Conservation (phyloP, 2,888 invertebrate genomes). For the Boloria selene region DNA sequence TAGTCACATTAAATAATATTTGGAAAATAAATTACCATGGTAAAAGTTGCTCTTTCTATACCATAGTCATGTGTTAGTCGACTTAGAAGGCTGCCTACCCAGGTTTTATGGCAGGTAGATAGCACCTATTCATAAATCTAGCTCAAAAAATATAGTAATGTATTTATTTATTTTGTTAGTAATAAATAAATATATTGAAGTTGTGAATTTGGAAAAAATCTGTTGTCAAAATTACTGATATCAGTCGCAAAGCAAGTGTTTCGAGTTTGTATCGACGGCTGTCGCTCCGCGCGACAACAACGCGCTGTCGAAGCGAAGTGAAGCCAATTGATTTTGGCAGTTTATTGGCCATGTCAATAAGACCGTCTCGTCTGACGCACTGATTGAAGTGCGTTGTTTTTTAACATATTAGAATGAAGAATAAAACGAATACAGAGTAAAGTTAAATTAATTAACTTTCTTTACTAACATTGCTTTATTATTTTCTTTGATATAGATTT, state of each 20-base stretch:
- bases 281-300: conserved; percentile 29
- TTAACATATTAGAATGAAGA: conserved; percentile 17
- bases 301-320: conserved; percentile 43
- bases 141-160: too few relatives aligned
- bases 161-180: too few relatives aligned
- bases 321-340: conserved; percentile 64
- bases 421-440: conserved; percentile 1
- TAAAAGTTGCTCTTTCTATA: not conserved
- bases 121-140: not conserved
- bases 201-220: not conserved
- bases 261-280: conserved; percentile 30
- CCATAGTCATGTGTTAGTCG: too few relatives aligned
- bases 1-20: not conserved
- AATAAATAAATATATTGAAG: too few relatives aligned
- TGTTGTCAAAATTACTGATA: conserved; percentile 16
- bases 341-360: conserved; percentile 67
- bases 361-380: conserved; percentile 47
- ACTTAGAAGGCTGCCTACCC: too few relatives aligned
- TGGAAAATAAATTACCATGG: not conserved
- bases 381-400: conserved; percentile 63
- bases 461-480: too few relatives aligned
- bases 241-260: conserved; percentile 18
- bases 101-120: not conserved
- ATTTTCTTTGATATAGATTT: too few relatives aligned
- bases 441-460: conserved; percentile 14